A percentile compares a stretch with the other conserved stretches of the same genome.
Evolutionary conservation across 2,797 vertebrate species (phyloP).

Genomic region (Oreortyx pictus): DNA sequence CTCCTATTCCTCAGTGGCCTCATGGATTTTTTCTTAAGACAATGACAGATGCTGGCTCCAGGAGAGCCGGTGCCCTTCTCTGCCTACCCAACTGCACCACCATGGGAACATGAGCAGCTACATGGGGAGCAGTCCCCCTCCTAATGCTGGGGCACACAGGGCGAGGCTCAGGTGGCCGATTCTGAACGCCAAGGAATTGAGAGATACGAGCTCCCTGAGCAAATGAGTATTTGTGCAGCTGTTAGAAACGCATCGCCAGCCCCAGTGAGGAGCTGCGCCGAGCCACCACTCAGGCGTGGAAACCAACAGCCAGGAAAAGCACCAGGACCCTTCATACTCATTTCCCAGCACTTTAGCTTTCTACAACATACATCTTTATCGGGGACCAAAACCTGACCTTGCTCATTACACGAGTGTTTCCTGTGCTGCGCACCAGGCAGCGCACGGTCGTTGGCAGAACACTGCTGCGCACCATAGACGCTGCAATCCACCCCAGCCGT

Average conservation of each 20-base stretch:
- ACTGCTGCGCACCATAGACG: rapidly evolving
- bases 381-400: neutral
- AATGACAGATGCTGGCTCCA: neutral
- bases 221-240: neutral
- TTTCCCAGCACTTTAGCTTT: neutral
- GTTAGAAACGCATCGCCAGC: neutral
- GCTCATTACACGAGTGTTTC: rapidly evolving
- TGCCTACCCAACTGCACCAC: rapidly evolving
- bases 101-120: rapidly evolving
- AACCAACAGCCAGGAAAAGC: neutral
- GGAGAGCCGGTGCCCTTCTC: neutral
- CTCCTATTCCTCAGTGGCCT: neutral
- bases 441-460: rapidly evolving
- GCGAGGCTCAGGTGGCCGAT: neutral
- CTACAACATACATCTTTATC: rapidly evolving
- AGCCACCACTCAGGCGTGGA: neutral
- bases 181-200: neutral
- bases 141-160: neutral
- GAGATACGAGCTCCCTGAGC: neutral
- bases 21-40: rapidly evolving
- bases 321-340: neutral
- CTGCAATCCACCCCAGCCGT: neutral
- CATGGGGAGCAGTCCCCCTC: rapidly evolving
- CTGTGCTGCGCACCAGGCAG: neutral
- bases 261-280: rapidly evolving